Evolutionary conservation across 1,140 invertebrate genomes (phyloP), one percentile per base, ranked within the genome.

Genomic region (Ruditapes philippinarum): DNA sequence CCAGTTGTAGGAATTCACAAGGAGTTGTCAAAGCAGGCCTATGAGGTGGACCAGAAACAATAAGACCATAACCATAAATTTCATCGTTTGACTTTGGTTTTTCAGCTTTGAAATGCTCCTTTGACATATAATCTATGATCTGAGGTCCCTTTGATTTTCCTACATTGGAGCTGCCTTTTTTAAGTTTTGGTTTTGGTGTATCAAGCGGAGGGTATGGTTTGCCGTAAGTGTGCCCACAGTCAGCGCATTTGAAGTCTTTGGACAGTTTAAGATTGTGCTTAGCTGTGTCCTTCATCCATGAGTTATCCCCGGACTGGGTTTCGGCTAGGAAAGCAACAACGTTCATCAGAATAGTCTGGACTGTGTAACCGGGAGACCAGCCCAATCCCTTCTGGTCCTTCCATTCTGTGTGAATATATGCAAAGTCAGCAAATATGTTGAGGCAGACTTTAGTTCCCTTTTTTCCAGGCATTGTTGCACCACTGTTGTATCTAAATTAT

Each of bases 351-450:
- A 94, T 91, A 0, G 94, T 94, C 86, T 94, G 94, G 5, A 94
- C 89, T 12, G 94, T 94, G 80, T 94, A 94, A 11, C 93, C 93
- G 0, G 94, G 94, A 1, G 93, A 94, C 94, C 94, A 94, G 0
- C 94, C 94, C 0, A 92, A 49, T 1, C 91, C 91, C 70, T 94
- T 94, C 73, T 94, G 83, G 45, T 92, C 90, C 42, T 91, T 91
- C 94, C 94, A 94, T 82, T 94, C 94, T 19, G 92, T 93, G 60
- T 94, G 94, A 45, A 91, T 91, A 42, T 91, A 90, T 14, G 93
- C 92, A 83, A 94, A 94, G 65, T 94, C 94, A 5, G 92, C 91
- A 87, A 94, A 94, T 38, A 94, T 94, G 79, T 92, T 90, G 60
- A 94, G 78, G 60, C 94, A 94, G 0, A 94, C 91, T 65, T 93